A percentile compares a stretch with the other conserved stretches of the same genome.
Evolutionary conservation across 2,888 invertebrate species (phyloP).

Genomic region (Scaptomyza reducta): DNA sequence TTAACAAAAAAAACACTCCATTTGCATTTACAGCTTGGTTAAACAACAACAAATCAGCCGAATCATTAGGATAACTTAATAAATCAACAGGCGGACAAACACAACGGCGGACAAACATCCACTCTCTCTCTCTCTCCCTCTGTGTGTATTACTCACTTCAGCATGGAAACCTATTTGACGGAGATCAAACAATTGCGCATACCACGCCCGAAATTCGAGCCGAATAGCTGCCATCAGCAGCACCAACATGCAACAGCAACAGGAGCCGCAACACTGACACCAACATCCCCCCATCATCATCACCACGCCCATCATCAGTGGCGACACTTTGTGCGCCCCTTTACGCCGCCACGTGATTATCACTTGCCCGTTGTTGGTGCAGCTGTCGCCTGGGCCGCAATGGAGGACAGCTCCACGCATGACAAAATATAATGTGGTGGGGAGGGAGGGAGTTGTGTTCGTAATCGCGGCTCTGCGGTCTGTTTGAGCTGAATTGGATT

Average conservation of each 20-base stretch:
- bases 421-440: constrained; percentile 55
- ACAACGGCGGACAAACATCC: constrained; percentile 52
- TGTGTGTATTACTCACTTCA: constrained; percentile 15
- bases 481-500: constrained; percentile 55
- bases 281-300: constrained; percentile 41
- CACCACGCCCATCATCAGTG: constrained; percentile 67
- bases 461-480: constrained; percentile 42
- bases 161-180: constrained; percentile 93
- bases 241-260: constrained; percentile 58
- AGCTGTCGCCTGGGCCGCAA: constrained; percentile 84
- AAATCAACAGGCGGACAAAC: constrained; percentile 68
- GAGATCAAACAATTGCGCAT: constrained; percentile 93
- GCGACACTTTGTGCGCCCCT: constrained; percentile 85
- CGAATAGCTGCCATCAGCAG: constrained; percentile 82
- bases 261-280: constrained; percentile 33
- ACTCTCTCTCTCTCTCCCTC: not conserved
- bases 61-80: constrained; percentile 59
- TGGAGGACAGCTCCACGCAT: constrained; percentile 81
- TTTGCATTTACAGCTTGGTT: constrained; percentile 48
- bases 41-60: constrained; percentile 63
- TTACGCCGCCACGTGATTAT: constrained; percentile 92
- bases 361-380: constrained; percentile 85
- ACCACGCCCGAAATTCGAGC: constrained; percentile 91
- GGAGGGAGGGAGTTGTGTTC: not conserved
- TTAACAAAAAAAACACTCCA: constrained; percentile 2